Base-by-base conservation (phyloP, 2,113 vertebrate genomes). In the Larimichthys crocea region DNA sequence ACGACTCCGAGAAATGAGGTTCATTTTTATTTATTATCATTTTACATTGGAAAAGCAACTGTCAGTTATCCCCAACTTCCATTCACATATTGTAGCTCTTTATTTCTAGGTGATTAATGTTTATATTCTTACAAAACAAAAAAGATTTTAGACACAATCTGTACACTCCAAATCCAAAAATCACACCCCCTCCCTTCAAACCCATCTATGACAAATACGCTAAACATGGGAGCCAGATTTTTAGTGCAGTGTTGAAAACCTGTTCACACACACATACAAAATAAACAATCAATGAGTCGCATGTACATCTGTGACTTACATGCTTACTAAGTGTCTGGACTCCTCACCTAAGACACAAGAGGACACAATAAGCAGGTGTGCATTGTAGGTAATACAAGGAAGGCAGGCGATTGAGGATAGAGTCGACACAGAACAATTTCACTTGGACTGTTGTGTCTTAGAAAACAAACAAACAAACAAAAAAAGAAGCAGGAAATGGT, bases 211-310 rank as follows among this genome's bases (percentile, higher is more conserved):
- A 89, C 81, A 93, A 90, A 88, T 86, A 92, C 56, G 77, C 68
- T 42, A 88, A 40, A 93, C 84, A 87, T 62, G 62, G 82, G 91
- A 93, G 87, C 89, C 86, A 90, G 69, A 71, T 79, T 79, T 78
- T 94, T 93, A 95, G 94, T 95, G 94, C 94, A 96, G 94, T 94
- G 92, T 91, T 92, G 82, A 91, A 91, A 96, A 92, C 88, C 85
- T 83, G 87, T 91, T 92, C 84, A 84, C 89, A 84, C 92, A 87
- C 70, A 73, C 74, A 89, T 44, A 92, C 17, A 76, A 63, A 89
- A 80, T 70, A 83, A 92, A 91, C 35, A 83, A 92, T 88, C 89
- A 89, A 90, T 88, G 80, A 85, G 84, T 90, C 67, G 90, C 92
- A 93, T 88, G 88, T 94, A 88, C 52, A 46, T 67, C 61, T 80